These are phyloP conservation scores for Heliconius erato DNA, from an alignment of 2,888 invertebrate species.

Conservation along the genomic window DNA sequence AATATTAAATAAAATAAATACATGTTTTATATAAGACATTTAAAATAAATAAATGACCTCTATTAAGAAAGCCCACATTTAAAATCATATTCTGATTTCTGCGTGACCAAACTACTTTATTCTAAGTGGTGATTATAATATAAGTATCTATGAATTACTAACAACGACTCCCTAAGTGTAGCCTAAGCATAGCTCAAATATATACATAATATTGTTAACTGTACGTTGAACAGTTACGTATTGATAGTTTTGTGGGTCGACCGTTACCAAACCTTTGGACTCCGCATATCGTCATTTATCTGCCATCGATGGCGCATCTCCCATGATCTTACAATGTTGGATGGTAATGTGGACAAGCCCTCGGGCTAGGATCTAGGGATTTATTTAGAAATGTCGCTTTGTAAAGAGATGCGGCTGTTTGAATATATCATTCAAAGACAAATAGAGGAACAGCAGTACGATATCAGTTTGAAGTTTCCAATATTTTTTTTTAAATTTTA, in stretches of 20 bases:
- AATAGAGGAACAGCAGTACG: background rate
- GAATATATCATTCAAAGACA: background rate
- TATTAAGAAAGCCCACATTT: background rate
- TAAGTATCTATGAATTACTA: conserved; percentile 14
- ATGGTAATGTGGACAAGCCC: conserved; percentile 11
- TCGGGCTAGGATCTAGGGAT: background rate
- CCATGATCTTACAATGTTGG: conserved; percentile 33
- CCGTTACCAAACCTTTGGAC: conserved; percentile 60
- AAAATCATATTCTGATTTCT: background rate
- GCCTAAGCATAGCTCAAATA: conserved; percentile 22
- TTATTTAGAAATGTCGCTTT: conserved; percentile 8
- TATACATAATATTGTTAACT: conserved; percentile 51
- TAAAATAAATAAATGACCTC: background rate
- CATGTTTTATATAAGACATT: no score
- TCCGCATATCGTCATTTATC: conserved; percentile 45
- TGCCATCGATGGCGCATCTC: conserved; percentile 43
- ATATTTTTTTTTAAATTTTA: no score
- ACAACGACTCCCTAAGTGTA: conserved; percentile 29
- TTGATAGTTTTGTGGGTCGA: conserved; percentile 61
- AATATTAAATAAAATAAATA: no score
- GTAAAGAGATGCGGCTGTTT: background rate
- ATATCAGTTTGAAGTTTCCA: background rate
- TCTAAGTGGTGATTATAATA: conserved; percentile 15
- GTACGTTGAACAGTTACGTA: conserved; percentile 58
- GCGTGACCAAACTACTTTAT: conserved; percentile 14